Evolutionary conservation across 2,797 vertebrate species (phyloP), one percentile per base, ranked within the genome.

Genomic region (Mus spretus): DNA sequence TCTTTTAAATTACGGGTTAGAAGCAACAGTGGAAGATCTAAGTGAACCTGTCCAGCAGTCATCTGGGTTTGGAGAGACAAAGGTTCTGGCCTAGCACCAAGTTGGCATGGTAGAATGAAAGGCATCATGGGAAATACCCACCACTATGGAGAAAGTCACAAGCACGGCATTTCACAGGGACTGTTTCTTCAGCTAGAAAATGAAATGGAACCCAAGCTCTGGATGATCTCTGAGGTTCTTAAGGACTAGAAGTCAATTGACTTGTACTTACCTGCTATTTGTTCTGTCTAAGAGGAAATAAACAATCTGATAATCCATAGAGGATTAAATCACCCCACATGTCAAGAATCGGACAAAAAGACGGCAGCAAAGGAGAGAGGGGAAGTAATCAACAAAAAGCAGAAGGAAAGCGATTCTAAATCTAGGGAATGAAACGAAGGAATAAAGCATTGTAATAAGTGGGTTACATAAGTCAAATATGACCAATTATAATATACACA

Each of bases 361-460:
- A 31, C 78, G 87, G 19, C 72, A 89, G 72, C 28, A 78, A 89
- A 90, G 28, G 28, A 63, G 40, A 65, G 59, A 79, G 44, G 50
- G 44, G 59, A 90, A 78, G 22, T 37, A 61, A 65, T n/a, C 31
- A 63, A 59, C 2, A 14, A 77, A 87, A 95, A 93, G 79, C 57
- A 86, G 9, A 22, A 94, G 55, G 15, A 94, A 72, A 95, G 17
- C 85, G 75, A 88, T 74, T 96, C 75, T 88, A 97, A 96, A 94
- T 40, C 22, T 44, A 77, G 24, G 13, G 44, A 14, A 88, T 95
- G 86, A 91, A 97, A 94, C 61, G 70, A 91, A 55, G 19, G 86
- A 94, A 34, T 55, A 55, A 50, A 96, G 79, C 65, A 86, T 80
- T 84, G 82, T 28, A 87, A 96, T 72, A 94, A 89, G 91, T 89